Evolutionary conservation across 1,140 invertebrate species (phyloP), one percentile per base, ranked within the genome.

Genomic region (Rhynchophorus ferrugineus): DNA sequence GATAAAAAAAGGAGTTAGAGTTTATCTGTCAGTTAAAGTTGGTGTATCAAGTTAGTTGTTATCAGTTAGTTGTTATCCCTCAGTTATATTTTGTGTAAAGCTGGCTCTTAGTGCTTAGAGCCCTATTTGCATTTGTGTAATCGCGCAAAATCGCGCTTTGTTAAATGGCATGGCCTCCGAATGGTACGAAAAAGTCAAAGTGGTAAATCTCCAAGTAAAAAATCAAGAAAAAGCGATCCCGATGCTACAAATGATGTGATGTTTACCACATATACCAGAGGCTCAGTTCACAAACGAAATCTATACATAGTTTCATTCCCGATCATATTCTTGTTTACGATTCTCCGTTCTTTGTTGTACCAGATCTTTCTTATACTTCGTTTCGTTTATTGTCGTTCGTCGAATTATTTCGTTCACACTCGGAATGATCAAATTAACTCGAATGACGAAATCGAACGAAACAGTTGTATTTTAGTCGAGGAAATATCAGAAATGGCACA

Each of bases 291-390:
- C 69, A 88, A 89, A 71, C 78, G 83, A 67, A 90, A 90, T 72
- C 78, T 90, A 60, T 87, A 88, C 69, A 78, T 89, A 61, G 85
- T 89, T 69, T 89, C 87, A 49, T 85, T 88, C 69, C 87, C 87
- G 20, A 78, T 91, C 47, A 86, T 91, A 69, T 78, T 89, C 70
- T 74, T 89, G 51, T 91, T 90, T 71, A 87, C 88, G 68, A 75
- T 89, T 59, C 69, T 90, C 50, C 77, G 86, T 59, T 83, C 83
- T 44, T 72, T 89, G 63, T 77, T 89, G 48, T 89, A 89, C 75
- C 85, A 89, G 69, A 75, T 91, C 66, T 89, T 87, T 74, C 77
- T 89, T 66, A 81, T 90, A 68, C 85, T 89, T 69, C 84, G 85
- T 61, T 89, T 88, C 71, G 73, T 91, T 56, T 89, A 88, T 71